Conservation (phyloP, 1,140 invertebrate species). For the Chironomus tepperi region DNA sequence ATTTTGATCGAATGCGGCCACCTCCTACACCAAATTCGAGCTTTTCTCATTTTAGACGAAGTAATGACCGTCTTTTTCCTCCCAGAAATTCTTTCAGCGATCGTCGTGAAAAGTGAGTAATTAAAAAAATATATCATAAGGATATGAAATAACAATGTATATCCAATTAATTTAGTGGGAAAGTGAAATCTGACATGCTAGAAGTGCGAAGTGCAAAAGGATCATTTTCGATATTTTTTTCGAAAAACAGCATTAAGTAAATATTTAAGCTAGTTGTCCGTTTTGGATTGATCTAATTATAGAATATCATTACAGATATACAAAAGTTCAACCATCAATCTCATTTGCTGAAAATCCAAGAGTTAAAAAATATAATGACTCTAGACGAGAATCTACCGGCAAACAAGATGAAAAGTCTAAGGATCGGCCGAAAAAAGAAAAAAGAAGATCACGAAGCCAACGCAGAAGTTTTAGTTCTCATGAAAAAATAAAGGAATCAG, state of each 20-base stretch:
- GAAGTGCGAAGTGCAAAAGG: neutral
- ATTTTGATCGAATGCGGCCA: neutral
- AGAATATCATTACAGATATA: neutral
- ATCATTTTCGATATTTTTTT: neutral
- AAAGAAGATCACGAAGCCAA: neutral
- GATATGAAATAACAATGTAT: neutral
- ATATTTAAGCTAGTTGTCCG: neutral
- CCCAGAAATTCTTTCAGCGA: neutral
- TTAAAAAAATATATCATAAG: neutral
- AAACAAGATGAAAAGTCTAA: neutral
- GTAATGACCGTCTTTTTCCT: neutral
- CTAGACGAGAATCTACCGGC: neutral
- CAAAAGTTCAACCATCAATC: neutral
- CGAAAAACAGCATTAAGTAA: neutral
- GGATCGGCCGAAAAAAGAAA: neutral
- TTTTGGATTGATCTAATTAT: too few relatives aligned
- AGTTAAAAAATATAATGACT: neutral
- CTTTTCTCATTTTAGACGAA: neutral
- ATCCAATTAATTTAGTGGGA: neutral
- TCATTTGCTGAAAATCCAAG: constrained; percentile 8
- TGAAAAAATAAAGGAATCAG: neutral
- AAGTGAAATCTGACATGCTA: neutral
- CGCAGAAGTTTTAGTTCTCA: neutral
- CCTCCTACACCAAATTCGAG: neutral
- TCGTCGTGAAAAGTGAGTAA: neutral